phyloP scores from a whole-genome alignment of 2,797 vertebrate genomes.

The Mus minutoides region DNA sequence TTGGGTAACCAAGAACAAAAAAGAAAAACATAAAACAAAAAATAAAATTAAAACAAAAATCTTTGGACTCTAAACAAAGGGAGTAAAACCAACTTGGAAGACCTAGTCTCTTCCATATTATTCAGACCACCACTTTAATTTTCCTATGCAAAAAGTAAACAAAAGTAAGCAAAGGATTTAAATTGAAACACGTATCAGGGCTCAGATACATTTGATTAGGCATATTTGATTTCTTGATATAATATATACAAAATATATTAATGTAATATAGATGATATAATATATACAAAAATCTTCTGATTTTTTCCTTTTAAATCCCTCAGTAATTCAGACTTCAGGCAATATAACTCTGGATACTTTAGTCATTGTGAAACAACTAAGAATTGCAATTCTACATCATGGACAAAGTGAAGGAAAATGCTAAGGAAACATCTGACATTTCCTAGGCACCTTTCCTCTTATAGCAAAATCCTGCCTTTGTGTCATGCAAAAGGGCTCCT shows the following conservation, averaged over 20 bases:
- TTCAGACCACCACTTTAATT: not conserved
- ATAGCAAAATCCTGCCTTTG: not conserved
- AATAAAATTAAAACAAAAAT: not conserved
- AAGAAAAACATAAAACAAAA: no score
- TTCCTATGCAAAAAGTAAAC: not conserved
- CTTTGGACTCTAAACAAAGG: not conserved
- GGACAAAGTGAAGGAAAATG: not conserved
- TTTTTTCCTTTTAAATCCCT: not conserved
- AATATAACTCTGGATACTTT: not conserved
- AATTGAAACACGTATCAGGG: not conserved
- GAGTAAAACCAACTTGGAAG: not conserved
- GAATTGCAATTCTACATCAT: not conserved
- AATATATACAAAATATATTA: not conserved
- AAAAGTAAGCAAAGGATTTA: not conserved
- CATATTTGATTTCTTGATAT: slow-evolving; percentile 5
- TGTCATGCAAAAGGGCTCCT: not conserved
- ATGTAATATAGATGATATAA: not conserved
- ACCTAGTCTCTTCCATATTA: not conserved
- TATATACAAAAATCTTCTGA: not conserved
- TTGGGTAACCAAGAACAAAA: not conserved
- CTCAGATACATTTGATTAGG: not conserved
- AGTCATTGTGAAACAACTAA: not conserved
- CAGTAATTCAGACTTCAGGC: not conserved
- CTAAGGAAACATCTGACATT: not conserved
- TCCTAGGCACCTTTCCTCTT: not conserved